Evolutionary conservation across 2,797 vertebrate species (phyloP), one percentile per base, ranked within the genome.

Genomic region (Nannoperca obscura): DNA sequence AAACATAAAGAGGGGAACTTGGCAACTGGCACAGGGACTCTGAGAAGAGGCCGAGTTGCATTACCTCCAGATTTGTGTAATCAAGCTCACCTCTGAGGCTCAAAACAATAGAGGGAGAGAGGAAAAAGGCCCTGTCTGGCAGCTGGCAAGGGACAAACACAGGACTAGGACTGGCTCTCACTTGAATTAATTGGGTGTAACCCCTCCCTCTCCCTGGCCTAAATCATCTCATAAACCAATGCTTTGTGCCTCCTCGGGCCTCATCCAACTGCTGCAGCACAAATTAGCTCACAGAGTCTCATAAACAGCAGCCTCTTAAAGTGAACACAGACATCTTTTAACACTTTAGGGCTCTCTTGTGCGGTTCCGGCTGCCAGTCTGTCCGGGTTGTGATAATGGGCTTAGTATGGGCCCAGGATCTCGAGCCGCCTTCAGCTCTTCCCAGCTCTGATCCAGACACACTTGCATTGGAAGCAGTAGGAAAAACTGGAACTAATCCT

Each of bases 51-150:
- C 83, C 2, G 83, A 90, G 81, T 83, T 91, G 88, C 88, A 91
- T 92, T 89, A 92, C 89, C 90, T 91, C 86, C 85, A 88, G 81
- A 93, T 93, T 91, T 89, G 80, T 92, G 91, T 93, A 92, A 93
- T 91, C 90, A 91, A 93, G 89, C 91, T 94, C 87, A 94, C 91
- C 89, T 93, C 89, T 81, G 88, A 91, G 84, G 81, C 79, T 83
- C 83, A 86, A 90, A 79, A 93, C 86, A 92, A 92, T 81, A 82
- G 83, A 80, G 19, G 65, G 70, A 65, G 87, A 87, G 75, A 89
- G 83, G 86, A 92, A 88, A 83, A 81, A 73, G 82, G 72, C 81
- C 59, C 59, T 84, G 83, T 89, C 77, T 90, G 88, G 89, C 89
- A 92, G 89, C 92, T 89, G 88, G 84, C 44, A 12, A 85, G 86